Percentiles rank a stretch among this genome's conserved stretches.
Evolutionary conservation across 2,797 vertebrate species (phyloP).

Genomic region (Bradypus variegatus): DNA sequence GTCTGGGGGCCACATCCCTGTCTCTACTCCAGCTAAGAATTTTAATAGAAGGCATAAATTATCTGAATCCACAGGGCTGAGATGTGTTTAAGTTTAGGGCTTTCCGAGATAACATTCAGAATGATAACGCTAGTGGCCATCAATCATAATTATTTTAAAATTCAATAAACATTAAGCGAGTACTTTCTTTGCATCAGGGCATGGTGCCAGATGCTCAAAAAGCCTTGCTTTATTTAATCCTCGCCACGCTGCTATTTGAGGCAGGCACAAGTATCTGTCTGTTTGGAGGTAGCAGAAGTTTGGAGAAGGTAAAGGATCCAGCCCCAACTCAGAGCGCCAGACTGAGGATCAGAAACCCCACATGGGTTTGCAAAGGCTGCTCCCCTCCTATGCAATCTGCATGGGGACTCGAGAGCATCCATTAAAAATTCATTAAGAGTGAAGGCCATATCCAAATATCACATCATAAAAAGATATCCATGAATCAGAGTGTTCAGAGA

Average conservation of each 20-base stretch:
- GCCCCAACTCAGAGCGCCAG: not conserved
- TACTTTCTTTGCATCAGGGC: conserved; percentile 53
- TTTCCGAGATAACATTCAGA: conserved; percentile 53
- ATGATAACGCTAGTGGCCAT: conserved; percentile 45
- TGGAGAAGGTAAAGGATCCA: not conserved
- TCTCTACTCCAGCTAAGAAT: not conserved
- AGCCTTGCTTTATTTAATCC: conserved; percentile 1
- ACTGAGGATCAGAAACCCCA: not conserved
- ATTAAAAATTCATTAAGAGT: not conserved
- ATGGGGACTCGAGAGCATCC: accelerated
- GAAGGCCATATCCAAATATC: too few relatives aligned
- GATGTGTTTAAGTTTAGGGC: conserved; percentile 33
- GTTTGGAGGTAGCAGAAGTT: accelerated
- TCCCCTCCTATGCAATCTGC: not conserved
- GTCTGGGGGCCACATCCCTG: accelerated
- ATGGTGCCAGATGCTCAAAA: conserved; percentile 39
- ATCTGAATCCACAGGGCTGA: conserved; percentile 25
- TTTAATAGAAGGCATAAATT: conserved; percentile 44
- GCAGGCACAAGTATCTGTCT: accelerated
- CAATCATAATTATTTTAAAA: conserved; percentile 68
- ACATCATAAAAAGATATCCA: not conserved
- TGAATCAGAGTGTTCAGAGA: not conserved
- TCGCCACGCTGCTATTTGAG: not conserved
- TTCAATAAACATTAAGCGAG: conserved; percentile 62
- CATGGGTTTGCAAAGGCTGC: accelerated